These are phyloP conservation scores for Rhyzopertha dominica DNA, from an alignment of 1,140 invertebrate species.

Conservation along the genomic window DNA sequence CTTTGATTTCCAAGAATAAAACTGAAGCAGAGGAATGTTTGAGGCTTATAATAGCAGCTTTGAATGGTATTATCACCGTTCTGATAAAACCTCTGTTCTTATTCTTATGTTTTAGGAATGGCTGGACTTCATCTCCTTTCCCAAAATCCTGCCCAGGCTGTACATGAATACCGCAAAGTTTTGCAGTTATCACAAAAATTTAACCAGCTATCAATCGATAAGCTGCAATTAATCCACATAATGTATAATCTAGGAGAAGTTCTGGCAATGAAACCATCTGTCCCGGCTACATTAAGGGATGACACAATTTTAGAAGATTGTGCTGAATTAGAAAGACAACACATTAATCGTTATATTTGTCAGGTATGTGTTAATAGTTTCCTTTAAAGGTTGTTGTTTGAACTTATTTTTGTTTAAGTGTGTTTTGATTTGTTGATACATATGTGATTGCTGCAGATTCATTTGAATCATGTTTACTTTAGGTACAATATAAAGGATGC, in stretches of 20 bases:
- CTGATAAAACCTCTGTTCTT: conserved; percentile 8
- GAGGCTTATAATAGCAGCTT: conserved; percentile 55
- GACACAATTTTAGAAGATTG: conserved; percentile 49
- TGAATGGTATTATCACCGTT: conserved; percentile 53
- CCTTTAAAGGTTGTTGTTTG: no score
- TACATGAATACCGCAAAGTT: conserved; percentile 58
- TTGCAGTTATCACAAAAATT: conserved; percentile 53
- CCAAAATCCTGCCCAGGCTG: conserved; percentile 52
- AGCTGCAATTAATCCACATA: conserved; percentile 60
- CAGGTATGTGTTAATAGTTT: conserved; percentile 19
- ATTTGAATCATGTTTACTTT: no score
- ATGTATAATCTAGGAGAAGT: conserved; percentile 62
- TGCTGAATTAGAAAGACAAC: conserved; percentile 54
- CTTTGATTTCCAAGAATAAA: conserved; percentile 60
- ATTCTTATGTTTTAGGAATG: conserved; percentile 39
- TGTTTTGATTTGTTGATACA: no score
- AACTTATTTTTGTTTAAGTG: no score
- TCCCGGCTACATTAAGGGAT: conserved; percentile 52
- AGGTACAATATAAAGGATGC: no score
- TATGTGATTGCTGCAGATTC: no score
- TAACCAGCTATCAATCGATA: conserved; percentile 44
- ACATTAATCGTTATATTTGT: conserved; percentile 51
- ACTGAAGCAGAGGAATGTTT: conserved; percentile 62
- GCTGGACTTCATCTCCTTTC: conserved; percentile 61
- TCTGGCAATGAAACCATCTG: conserved; percentile 38